phyloP scores from a whole-genome alignment of 2,888 invertebrate species.

The Papilio protenor region DNA sequence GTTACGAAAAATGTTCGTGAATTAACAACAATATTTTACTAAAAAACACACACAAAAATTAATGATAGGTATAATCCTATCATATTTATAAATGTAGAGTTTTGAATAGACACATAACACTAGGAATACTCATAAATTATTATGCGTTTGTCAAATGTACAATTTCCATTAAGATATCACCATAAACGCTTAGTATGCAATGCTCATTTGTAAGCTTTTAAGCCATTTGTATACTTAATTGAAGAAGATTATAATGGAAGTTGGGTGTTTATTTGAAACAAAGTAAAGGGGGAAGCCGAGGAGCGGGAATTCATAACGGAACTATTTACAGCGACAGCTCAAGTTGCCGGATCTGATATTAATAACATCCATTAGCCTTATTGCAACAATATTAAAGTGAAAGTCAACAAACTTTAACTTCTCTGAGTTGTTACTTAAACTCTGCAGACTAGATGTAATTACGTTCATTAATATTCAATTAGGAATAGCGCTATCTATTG shows the following conservation, averaged over 20 bases:
- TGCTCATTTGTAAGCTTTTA: constrained; percentile 6
- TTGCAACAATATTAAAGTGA: constrained; percentile 38
- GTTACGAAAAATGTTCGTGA: no score
- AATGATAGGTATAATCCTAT: no score
- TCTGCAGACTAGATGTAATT: not conserved
- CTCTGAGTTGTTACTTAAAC: constrained; percentile 20
- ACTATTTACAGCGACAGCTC: constrained; percentile 37
- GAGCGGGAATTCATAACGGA: constrained; percentile 13
- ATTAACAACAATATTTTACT: no score
- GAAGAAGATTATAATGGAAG: constrained; percentile 34
- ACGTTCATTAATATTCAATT: constrained; percentile 1
- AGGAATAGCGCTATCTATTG: not conserved
- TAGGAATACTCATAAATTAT: no score
- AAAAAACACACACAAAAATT: no score
- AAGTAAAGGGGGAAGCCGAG: constrained; percentile 22
- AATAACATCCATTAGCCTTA: constrained; percentile 41
- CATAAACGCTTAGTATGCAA: not conserved
- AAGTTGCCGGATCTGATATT: constrained; percentile 38
- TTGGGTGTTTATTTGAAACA: constrained; percentile 32
- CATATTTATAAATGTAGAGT: no score
- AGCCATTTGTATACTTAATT: constrained; percentile 26
- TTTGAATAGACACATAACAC: no score
- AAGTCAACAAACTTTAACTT: constrained; percentile 27
- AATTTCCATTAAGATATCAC: not conserved
- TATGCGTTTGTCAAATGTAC: not conserved